A percentile compares a stretch with the other conserved stretches of the same genome.
Conservation (phyloP, 2,888 invertebrate species). For the Erebia aethiops region DNA sequence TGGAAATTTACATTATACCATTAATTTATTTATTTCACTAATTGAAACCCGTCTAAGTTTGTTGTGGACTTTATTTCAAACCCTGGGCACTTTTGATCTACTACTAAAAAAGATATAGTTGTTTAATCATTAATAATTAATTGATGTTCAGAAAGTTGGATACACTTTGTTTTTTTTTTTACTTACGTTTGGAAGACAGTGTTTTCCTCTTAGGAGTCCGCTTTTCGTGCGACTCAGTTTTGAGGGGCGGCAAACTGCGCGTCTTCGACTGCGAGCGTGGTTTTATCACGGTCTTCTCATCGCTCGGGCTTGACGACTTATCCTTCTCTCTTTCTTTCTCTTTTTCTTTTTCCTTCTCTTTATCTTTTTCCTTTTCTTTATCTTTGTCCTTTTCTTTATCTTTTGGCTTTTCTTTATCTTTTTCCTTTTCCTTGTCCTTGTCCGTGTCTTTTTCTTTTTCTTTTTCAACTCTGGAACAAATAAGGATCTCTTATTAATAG, state of each 20-base stretch:
- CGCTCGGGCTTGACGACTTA: constrained; percentile 59
- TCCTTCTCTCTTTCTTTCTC: constrained; percentile 52
- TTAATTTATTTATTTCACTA: too few species aligned
- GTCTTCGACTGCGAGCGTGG: constrained; percentile 71
- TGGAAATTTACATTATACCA: too few species aligned
- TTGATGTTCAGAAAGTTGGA: not conserved
- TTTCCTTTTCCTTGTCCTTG: constrained; percentile 50
- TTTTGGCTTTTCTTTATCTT: constrained; percentile 50
- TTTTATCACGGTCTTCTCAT: constrained; percentile 63
- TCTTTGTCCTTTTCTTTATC: constrained; percentile 53
- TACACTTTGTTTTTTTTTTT: not conserved
- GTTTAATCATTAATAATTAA: too few species aligned
- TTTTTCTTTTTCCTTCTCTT: constrained; percentile 53
- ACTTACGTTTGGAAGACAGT: constrained; percentile 67
- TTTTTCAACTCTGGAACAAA: constrained; percentile 34
- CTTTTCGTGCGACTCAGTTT: constrained; percentile 62
- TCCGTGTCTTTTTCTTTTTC: constrained; percentile 50
- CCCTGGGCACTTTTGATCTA: too few species aligned
- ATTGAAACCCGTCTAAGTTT: too few species aligned
- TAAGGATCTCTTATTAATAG: too few species aligned
- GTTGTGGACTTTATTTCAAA: too few species aligned
- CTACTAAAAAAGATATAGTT: too few species aligned
- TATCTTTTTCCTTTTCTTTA: constrained; percentile 54
- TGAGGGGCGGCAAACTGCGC: constrained; percentile 59
- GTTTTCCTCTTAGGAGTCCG: constrained; percentile 67